Evolutionary conservation across 2,113 vertebrate species (phyloP), one percentile per base, ranked within the genome.

Genomic region (Melanotaenia duboulayi): DNA sequence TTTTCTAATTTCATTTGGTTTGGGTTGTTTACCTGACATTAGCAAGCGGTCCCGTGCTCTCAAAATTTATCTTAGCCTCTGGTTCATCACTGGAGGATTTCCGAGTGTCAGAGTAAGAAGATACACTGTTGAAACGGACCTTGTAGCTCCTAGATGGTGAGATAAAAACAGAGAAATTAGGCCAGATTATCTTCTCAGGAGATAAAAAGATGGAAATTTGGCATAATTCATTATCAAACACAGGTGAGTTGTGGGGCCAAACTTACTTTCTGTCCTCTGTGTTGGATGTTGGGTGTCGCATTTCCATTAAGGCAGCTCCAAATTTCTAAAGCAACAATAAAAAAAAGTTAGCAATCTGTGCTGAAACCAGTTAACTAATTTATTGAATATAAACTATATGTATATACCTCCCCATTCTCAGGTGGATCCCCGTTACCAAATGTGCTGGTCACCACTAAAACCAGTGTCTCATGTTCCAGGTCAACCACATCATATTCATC

Each of bases 71-170:
- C 91, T 90, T 95, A 76, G 92, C 79, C 64, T 97, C 96, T 0
- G 95, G 95, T 52, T 98, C 98, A 0, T 98, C 95, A 0, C 95
- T 96, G 0, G 96, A 97, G 54, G 96, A 97, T 74, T 98, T 99
- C 52, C 90, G 95, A 0, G 95, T 96, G 40, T 99, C 98, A 0
- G 96, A 96, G 83, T 95, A 96, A 0, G 98, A 99, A 55, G 98
- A 99, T 80, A 99, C 98, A 0, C 98, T 99, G 83, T 99, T 99
- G 93, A 99, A 99, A 1, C 98, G 96, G 2, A 98, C 95, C 87
- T 99, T 99, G 94, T 99, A 99, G 90, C 96, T 98, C 94, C 98
- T 99, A 90, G 0, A 68, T 48, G 32, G 66, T 8, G 35, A 51
- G 12, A 20, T 0, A 32, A 16, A 68, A n/a, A 28, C 2, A 65